Base-by-base conservation (phyloP, 2,888 invertebrate species). In the Calliscelio sp. region DNA sequence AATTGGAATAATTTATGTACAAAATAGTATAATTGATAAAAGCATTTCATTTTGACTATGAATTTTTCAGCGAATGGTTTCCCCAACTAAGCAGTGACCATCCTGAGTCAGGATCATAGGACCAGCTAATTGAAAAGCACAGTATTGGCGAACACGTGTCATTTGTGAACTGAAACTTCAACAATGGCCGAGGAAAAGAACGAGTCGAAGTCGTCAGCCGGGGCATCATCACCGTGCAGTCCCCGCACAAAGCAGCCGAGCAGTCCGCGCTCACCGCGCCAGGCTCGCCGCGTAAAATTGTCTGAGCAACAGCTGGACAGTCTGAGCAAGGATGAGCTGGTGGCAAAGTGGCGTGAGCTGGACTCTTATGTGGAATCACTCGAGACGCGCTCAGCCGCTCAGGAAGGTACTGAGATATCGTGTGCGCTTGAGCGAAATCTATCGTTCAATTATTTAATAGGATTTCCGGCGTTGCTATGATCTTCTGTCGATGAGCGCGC, bases 291-390 rank as follows among this genome's bases (percentile, higher is more conserved):
- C 88, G 94, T 96, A 92, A 94, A 95, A 90, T 94, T 96, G 93
- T 94, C 94, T 89, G 95, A 96, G 86, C 94, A 95, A 89, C 96
- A 96, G 91, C 93, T 96, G 92, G 95, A 95, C 91, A 94, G 94
- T 90, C 94, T 95, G 88, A 94, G 95, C 88, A 94, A 94, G 91
- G 95, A 95, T 88, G 95, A 96, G 90, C 95, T 96, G 93, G 94
- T 95, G 89, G 94, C 94, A 93, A 95, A 95, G 91, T 96, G 96
- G 96, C 95, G 94, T 93, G 95, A 95, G 93, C 96, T 96, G 95
- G 96, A 96, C 94, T 94, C 94, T 92, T 97, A 96, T 94, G 95
- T 96, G 94, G 95, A 96, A 93, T 94, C 94, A 91, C 95, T 97
- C 93, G 96, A 97, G 95, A 94, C 95, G 89, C 96, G 96, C 94